Percentiles rank a stretch among this genome's conserved stretches.
Evolutionary conservation across 2,888 invertebrate species (phyloP).

Genomic region (Sepioteuthis lessoniana): DNA sequence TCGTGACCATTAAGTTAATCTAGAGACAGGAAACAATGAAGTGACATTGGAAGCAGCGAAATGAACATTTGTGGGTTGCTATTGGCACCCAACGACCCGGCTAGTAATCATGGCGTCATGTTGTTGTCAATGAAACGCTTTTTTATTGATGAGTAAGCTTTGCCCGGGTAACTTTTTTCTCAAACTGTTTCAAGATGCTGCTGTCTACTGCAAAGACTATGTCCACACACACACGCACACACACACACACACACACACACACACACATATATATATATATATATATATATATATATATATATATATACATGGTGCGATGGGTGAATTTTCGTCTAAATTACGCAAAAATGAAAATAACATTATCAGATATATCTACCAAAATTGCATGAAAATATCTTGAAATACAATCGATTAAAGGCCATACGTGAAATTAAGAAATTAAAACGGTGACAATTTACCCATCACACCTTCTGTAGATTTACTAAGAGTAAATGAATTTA

Average conservation of each 20-base stretch:
- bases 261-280: background rate
- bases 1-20: background rate
- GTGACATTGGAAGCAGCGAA: background rate
- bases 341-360: no score
- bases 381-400: no score
- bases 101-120: background rate
- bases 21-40: background rate
- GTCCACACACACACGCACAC: background rate
- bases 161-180: background rate
- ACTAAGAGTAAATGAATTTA: no score
- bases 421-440: no score
- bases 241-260: background rate
- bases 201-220: background rate
- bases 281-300: no score
- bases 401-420: no score
- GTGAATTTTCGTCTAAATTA: no score
- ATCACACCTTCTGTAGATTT: no score
- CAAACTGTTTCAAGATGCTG: background rate
- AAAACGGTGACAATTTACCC: no score
- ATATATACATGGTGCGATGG: no score
- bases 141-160: background rate
- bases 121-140: background rate
- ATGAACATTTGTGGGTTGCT: background rate
- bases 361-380: no score
- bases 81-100: background rate